phyloP scores from a whole-genome alignment of 2,797 vertebrate genomes.

The Amblyraja radiata region DNA sequence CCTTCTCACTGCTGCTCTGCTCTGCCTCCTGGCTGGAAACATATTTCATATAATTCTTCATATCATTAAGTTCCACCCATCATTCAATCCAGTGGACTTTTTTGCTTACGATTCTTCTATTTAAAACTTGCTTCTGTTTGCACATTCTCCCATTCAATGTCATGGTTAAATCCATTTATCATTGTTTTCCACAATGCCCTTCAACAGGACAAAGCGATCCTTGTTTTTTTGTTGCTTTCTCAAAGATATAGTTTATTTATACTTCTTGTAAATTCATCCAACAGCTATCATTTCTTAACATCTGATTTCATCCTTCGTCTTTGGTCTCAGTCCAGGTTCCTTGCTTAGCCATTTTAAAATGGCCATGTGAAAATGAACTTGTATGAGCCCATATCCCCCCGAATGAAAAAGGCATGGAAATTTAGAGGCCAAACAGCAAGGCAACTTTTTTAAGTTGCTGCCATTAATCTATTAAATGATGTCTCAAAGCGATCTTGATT shows the following conservation, averaged over 20 bases:
- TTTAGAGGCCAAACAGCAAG: neutral
- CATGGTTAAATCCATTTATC: neutral
- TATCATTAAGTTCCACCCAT: neutral
- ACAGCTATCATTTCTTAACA: neutral
- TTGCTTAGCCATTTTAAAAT: neutral
- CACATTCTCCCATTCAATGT: neutral
- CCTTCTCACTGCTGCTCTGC: too few relatives aligned
- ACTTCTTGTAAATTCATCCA: neutral
- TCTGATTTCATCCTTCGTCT: neutral
- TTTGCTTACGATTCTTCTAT: neutral
- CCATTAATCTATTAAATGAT: neutral
- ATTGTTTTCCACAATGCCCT: neutral
- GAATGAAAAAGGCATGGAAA: neutral
- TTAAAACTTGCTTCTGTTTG: neutral
- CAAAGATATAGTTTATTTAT: neutral
- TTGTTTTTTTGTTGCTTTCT: neutral
- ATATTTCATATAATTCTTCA: neutral
- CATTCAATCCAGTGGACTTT: neutral
- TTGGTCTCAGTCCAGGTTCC: neutral
- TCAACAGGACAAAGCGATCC: neutral
- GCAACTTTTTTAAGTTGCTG: neutral
- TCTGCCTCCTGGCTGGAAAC: too few relatives aligned
- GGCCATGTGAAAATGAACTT: neutral
- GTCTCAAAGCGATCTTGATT: neutral
- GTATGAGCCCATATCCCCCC: neutral